phyloP scores from a whole-genome alignment of 2,797 vertebrate species.

The Capromys pilorides region DNA sequence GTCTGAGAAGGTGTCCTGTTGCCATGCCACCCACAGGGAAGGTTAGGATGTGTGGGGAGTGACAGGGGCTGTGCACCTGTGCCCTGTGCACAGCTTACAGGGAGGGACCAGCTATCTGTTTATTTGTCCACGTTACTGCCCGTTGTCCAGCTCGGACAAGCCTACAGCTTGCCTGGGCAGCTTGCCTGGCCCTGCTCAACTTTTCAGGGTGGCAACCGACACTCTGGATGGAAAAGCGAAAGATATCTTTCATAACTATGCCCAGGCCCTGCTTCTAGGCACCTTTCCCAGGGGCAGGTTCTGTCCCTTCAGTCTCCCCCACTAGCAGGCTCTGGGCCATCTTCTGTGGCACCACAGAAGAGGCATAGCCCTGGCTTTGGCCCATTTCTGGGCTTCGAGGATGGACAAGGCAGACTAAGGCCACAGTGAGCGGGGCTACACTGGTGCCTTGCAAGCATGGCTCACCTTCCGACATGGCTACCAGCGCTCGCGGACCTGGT shows the following conservation, averaged over 20 bases:
- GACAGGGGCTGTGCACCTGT: not conserved
- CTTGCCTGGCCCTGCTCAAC: rapidly evolving
- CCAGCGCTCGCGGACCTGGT: rapidly evolving
- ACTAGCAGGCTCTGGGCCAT: not conserved
- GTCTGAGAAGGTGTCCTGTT: rapidly evolving
- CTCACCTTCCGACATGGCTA: not conserved
- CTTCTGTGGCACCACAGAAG: not conserved
- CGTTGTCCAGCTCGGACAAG: not conserved
- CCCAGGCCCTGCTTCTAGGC: not conserved
- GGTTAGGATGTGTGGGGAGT: no score
- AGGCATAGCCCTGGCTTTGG: not conserved
- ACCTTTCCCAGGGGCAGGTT: not conserved
- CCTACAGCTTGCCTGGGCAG: not conserved
- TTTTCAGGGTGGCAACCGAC: not conserved
- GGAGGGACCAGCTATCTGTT: not conserved
- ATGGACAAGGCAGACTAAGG: not conserved
- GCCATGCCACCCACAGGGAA: rapidly evolving
- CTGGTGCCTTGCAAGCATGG: not conserved
- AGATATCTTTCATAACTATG: not conserved
- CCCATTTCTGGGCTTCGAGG: not conserved
- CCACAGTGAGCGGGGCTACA: not conserved
- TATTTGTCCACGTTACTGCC: not conserved
- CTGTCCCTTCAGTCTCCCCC: not conserved
- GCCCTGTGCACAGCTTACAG: not conserved
- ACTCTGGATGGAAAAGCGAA: not conserved